Percentiles rank a stretch among this genome's conserved stretches.
These are phyloP conservation scores for Urocyon cinereoargenteus DNA, from an alignment of 2,797 vertebrate genomes.

Conservation along the genomic window DNA sequence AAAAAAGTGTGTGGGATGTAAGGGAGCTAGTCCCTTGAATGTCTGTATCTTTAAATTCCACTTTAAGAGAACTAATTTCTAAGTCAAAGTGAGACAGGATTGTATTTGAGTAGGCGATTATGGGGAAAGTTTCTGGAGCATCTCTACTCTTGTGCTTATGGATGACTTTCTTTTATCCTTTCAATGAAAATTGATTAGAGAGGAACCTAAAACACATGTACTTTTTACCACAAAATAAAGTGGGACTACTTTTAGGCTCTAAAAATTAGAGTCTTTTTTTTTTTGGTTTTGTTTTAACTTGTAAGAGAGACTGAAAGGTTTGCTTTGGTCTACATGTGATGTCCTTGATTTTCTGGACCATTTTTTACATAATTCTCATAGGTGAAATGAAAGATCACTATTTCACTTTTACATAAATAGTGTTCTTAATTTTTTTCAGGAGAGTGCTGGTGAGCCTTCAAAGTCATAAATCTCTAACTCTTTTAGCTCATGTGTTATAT, in stretches of 20 bases:
- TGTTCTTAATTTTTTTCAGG: constrained; percentile 67
- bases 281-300: background rate
- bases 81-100: constrained; percentile 46
- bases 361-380: constrained; percentile 66
- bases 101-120: constrained; percentile 63
- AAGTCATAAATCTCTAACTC: constrained; percentile 47
- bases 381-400: constrained; percentile 33
- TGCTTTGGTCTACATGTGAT: constrained; percentile 52
- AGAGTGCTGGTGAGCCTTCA: constrained; percentile 24
- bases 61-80: constrained; percentile 33
- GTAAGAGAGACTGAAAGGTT: constrained; percentile 37
- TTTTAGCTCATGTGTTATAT: background rate
- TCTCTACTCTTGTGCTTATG: background rate
- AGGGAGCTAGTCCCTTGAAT: background rate
- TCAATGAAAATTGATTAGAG: constrained; percentile 31
- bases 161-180: constrained; percentile 24
- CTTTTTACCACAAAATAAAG: constrained; percentile 50
- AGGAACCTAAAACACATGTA: constrained; percentile 15
- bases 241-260: background rate
- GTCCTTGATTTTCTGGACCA: constrained; percentile 44
- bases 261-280: background rate
- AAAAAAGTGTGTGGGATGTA: constrained; percentile 1
- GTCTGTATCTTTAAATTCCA: constrained; percentile 53
- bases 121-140: background rate
- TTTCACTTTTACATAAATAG: constrained; percentile 62